These are phyloP conservation scores for Dioctria rufipes DNA, from an alignment of 2,888 invertebrate species.

Conservation along the genomic window DNA sequence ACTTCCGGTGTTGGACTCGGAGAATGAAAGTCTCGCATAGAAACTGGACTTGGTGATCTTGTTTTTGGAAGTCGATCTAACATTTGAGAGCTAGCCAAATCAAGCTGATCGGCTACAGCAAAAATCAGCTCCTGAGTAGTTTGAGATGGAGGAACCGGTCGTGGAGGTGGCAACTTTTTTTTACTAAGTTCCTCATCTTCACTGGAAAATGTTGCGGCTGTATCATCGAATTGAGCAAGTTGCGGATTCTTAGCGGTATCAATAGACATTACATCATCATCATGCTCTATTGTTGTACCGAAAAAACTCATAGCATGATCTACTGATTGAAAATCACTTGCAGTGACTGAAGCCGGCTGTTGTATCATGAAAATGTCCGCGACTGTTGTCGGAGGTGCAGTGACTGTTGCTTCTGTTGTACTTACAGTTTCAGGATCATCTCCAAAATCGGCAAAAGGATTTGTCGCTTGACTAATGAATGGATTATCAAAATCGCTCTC, in stretches of 20 bases:
- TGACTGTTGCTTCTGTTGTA: conserved; percentile 53
- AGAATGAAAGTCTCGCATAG: conserved; percentile 85
- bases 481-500: conserved; percentile 76
- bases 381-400: conserved; percentile 57
- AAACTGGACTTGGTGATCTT: conserved; percentile 89
- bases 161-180: conserved; percentile 69
- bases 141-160: conserved; percentile 78
- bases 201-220: conserved; percentile 63
- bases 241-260: conserved; percentile 64
- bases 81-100: conserved; percentile 88
- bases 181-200: conserved; percentile 60
- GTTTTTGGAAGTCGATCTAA: conserved; percentile 88
- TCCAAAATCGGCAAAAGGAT: conserved; percentile 79
- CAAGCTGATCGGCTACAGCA: conserved; percentile 90
- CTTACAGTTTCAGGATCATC: conserved; percentile 63
- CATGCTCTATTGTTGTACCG: conserved; percentile 71
- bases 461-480: conserved; percentile 76
- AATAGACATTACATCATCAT: conserved; percentile 60
- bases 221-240: conserved; percentile 58
- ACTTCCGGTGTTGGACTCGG: conserved; percentile 87
- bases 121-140: conserved; percentile 89
- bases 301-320: conserved; percentile 71
- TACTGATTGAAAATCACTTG: conserved; percentile 61
- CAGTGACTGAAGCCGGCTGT: conserved; percentile 51
- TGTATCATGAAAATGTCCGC: conserved; percentile 58